Percentiles rank a stretch among this genome's conserved stretches.
These are phyloP conservation scores for Nansenia antarctica DNA, from an alignment of 2,113 vertebrate genomes.

Conservation along the genomic window DNA sequence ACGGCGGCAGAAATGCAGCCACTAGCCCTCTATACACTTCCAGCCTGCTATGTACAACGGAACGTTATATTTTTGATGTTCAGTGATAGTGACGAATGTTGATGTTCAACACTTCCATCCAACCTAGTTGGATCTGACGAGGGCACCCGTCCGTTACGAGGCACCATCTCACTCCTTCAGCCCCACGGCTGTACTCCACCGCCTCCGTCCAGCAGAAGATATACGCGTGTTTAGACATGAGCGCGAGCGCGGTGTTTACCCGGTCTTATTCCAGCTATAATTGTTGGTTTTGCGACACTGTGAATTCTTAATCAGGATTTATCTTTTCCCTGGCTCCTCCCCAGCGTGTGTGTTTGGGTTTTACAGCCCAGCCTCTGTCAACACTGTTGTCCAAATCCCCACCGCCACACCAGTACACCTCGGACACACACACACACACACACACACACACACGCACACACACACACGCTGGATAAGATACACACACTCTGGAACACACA, in stretches of 20 bases:
- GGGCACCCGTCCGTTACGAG: not conserved
- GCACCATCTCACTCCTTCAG: too few species aligned
- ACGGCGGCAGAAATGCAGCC: too few species aligned
- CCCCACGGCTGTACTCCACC: too few species aligned
- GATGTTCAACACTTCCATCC: too few species aligned
- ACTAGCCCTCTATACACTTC: too few species aligned
- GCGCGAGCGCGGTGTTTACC: constrained; percentile 53
- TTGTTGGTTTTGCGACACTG: constrained; percentile 60
- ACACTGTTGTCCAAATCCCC: constrained; percentile 54
- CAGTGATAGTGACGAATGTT: too few species aligned
- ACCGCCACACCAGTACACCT: constrained; percentile 38
- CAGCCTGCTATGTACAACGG: too few species aligned
- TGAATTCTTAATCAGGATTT: constrained; percentile 63
- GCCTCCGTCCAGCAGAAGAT: too few species aligned
- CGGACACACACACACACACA: constrained; percentile 24
- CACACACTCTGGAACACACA: not conserved
- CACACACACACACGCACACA: not conserved
- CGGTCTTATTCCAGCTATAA: constrained; percentile 50
- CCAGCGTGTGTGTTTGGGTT: constrained; percentile 45
- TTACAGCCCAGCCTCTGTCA: constrained; percentile 48
- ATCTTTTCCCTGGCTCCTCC: constrained; percentile 37
- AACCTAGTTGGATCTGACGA: too few species aligned
- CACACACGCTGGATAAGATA: not conserved
- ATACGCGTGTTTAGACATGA: constrained; percentile 50
- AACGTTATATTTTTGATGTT: too few species aligned